A percentile compares a stretch with the other conserved stretches of the same genome.
Conservation (phyloP, 2,113 vertebrate species). For the Charina bottae region DNA sequence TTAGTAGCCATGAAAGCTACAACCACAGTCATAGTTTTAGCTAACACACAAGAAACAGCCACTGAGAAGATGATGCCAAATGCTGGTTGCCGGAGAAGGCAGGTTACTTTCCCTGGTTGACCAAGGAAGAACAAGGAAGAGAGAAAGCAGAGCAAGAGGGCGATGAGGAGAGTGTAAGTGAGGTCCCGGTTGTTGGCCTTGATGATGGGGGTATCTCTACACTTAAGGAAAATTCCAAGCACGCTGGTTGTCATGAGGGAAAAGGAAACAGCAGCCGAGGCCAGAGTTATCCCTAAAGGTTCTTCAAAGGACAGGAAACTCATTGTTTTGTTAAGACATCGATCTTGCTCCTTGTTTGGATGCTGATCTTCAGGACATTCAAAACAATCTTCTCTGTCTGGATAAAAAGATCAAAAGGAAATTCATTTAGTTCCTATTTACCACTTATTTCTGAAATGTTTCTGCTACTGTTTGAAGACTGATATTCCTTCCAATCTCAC, state of each 20-base stretch:
- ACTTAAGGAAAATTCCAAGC: not conserved
- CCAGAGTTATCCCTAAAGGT: not conserved
- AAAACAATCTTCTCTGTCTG: not conserved
- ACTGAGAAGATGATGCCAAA: not conserved
- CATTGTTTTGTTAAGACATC: not conserved
- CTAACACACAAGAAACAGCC: conserved; percentile 3
- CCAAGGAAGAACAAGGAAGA: not conserved
- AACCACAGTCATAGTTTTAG: too few relatives aligned
- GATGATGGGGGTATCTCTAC: not conserved
- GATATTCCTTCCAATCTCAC: not conserved
- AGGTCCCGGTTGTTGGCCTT: not conserved
- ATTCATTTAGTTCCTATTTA: not conserved
- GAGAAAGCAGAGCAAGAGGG: not conserved
- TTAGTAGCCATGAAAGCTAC: too few relatives aligned
- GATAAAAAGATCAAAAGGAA: not conserved
- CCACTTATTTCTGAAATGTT: not conserved
- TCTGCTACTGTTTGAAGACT: not conserved
- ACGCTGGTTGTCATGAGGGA: not conserved
- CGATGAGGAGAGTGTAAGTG: not conserved
- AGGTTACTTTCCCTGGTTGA: not conserved
- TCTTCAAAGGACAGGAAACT: not conserved
- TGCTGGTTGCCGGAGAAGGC: not conserved
- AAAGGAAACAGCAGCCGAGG: not conserved
- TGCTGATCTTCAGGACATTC: not conserved
- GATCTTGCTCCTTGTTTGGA: not conserved